A percentile compares a stretch with the other conserved stretches of the same genome.
These are phyloP conservation scores for Chaenocephalus aceratus DNA, from an alignment of 2,113 vertebrate genomes.

Conservation along the genomic window DNA sequence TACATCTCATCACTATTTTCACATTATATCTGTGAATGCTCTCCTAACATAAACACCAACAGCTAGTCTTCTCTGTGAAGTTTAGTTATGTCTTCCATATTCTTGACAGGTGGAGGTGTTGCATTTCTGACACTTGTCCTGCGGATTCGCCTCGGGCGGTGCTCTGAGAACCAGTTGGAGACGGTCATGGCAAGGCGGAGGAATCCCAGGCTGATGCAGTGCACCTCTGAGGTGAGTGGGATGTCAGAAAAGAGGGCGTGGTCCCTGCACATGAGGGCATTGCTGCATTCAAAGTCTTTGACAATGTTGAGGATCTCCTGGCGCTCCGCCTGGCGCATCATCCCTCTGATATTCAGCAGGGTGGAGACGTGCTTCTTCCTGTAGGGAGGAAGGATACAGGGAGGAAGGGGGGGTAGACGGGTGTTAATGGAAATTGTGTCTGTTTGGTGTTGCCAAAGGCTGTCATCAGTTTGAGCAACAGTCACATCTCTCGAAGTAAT, in stretches of 20 bases:
- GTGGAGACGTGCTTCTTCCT: conserved; percentile 90
- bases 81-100: conserved; percentile 55
- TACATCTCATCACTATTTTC: conserved; percentile 62
- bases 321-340: conserved; percentile 83
- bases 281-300: conserved; percentile 84
- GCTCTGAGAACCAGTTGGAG: conserved; percentile 82
- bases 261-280: conserved; percentile 68
- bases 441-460: conserved; percentile 29
- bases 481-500: conserved; percentile 49
- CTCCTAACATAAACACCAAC: conserved; percentile 30
- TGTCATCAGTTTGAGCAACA: conserved; percentile 12
- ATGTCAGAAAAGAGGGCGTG: conserved; percentile 88
- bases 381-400: conserved; percentile 39
- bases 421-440: conserved; percentile 40
- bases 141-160: conserved; percentile 60
- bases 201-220: conserved; percentile 85
- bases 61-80: conserved; percentile 70
- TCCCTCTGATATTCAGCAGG: conserved; percentile 89
- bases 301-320: conserved; percentile 91
- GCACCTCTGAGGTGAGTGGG: conserved; percentile 82
- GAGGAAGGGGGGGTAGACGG: conserved; percentile 26
- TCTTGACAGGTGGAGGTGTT: conserved; percentile 28
- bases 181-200: conserved; percentile 80
- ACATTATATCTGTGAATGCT: conserved; percentile 54
- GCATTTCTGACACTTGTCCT: conserved; percentile 23